Conservation (phyloP, 2,113 vertebrate species). For the Meles meles region DNA sequence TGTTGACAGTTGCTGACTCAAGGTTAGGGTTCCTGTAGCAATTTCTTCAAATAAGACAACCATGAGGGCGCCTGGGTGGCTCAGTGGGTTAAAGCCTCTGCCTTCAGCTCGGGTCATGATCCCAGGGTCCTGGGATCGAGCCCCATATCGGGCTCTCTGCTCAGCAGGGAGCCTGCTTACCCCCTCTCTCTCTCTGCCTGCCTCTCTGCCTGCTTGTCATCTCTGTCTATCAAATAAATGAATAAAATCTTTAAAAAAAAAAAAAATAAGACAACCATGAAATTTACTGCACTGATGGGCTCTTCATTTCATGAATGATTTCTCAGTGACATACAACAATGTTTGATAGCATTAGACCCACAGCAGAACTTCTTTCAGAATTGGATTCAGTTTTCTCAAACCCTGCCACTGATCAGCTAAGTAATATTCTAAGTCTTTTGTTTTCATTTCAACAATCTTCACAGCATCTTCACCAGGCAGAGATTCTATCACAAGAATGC, state of each 20-base stretch:
- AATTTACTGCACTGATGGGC: neutral
- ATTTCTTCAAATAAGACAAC: neutral
- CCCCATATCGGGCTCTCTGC: too few species aligned
- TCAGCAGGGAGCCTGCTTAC: too few species aligned
- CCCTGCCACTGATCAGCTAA: neutral
- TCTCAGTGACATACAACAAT: neutral
- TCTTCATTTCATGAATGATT: neutral
- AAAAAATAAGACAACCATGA: neutral
- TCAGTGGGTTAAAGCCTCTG: too few species aligned
- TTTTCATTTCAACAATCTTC: neutral
- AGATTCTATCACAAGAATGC: neutral
- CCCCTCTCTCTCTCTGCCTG: too few species aligned
- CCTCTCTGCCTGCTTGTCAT: too few species aligned
- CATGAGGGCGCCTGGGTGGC: too few species aligned
- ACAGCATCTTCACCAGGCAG: neutral
- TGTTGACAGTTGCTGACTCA: neutral
- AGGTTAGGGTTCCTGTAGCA: neutral
- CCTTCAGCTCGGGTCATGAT: too few species aligned
- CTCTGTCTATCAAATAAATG: too few species aligned
- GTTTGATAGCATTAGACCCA: neutral
- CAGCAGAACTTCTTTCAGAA: neutral
- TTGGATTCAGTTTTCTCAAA: neutral
- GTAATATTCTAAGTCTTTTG: neutral
- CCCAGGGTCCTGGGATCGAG: too few species aligned
- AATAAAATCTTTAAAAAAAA: too few species aligned